Percentiles rank a stretch among this genome's conserved stretches.
Conservation (phyloP, 1,140 invertebrate genomes). For the Carcinoscorpius rotundicauda region DNA sequence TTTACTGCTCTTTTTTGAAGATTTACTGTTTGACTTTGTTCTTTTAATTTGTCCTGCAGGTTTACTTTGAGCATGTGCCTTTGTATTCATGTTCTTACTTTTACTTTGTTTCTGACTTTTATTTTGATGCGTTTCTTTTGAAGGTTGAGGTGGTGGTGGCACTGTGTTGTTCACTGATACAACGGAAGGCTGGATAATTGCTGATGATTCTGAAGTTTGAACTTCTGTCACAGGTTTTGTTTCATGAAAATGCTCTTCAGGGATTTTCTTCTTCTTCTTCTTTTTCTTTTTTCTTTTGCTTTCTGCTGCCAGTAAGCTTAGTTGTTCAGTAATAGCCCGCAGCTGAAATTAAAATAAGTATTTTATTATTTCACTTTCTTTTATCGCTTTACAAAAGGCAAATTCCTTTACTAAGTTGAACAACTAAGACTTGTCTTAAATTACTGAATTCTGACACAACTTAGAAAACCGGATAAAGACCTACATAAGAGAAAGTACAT, state of each 20-base stretch:
- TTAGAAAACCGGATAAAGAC: too few species aligned
- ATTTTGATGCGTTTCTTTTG: conserved; percentile 13
- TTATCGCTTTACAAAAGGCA: too few species aligned
- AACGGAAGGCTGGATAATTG: conserved; percentile 11
- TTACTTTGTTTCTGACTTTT: conserved; percentile 24
- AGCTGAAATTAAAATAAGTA: conserved; percentile 55
- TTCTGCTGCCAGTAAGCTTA: conserved; percentile 19
- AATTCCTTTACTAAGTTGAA: too few species aligned
- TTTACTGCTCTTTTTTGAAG: conserved; percentile 25
- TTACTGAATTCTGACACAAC: too few species aligned
- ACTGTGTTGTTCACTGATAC: conserved; percentile 9
- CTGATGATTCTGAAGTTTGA: conserved; percentile 21
- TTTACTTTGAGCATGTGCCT: conserved; percentile 11
- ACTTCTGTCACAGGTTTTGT: conserved; percentile 31
- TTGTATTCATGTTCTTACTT: conserved; percentile 23
- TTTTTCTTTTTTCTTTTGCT: too few species aligned
- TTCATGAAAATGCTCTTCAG: conserved; percentile 26
- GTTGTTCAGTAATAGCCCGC: conserved; percentile 12
- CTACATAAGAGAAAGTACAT: too few species aligned
- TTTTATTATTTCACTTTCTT: too few species aligned
- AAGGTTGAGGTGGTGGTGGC: conserved; percentile 19
- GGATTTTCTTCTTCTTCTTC: too few species aligned
- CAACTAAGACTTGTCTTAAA: too few species aligned
- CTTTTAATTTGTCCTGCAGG: conserved; percentile 21
- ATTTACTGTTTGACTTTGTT: conserved; percentile 24